Evolutionary conservation across 2,113 vertebrate species (phyloP).

Genomic region (Psettodes erumei): DNA sequence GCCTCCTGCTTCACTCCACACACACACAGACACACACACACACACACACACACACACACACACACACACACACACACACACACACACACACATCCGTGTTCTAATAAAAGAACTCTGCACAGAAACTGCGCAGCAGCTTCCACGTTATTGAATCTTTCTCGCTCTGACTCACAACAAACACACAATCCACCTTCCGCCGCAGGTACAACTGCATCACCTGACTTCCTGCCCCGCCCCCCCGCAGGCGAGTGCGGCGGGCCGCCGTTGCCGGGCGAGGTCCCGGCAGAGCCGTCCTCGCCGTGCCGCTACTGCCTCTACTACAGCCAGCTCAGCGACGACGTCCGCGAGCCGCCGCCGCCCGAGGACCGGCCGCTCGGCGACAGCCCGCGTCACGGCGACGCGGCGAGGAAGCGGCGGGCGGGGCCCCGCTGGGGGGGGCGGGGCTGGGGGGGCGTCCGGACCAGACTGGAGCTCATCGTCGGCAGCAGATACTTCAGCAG

Average conservation of each 20-base stretch:
- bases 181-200: too few relatives aligned
- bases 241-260: constrained; percentile 71
- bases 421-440: constrained; percentile 58
- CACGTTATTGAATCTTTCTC: constrained; percentile 64
- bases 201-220: background rate
- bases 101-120: constrained; percentile 69
- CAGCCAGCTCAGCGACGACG: constrained; percentile 52
- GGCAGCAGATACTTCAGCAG: constrained; percentile 98
- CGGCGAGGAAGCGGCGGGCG: constrained; percentile 50
- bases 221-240: background rate
- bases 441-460: constrained; percentile 57
- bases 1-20: constrained; percentile 27
- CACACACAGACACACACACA: constrained; percentile 11
- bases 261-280: constrained; percentile 66
- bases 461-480: constrained; percentile 85
- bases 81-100: constrained; percentile 31
- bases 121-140: constrained; percentile 54
- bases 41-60: constrained; percentile 20
- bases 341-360: constrained; percentile 36
- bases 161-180: too few relatives aligned
- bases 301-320: constrained; percentile 75
- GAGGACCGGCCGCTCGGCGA: constrained; percentile 48
- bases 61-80: constrained; percentile 30
- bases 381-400: constrained; percentile 37
- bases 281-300: constrained; percentile 43